phyloP scores from a whole-genome alignment of 2,888 invertebrate genomes.

The Thelaira solivaga region DNA sequence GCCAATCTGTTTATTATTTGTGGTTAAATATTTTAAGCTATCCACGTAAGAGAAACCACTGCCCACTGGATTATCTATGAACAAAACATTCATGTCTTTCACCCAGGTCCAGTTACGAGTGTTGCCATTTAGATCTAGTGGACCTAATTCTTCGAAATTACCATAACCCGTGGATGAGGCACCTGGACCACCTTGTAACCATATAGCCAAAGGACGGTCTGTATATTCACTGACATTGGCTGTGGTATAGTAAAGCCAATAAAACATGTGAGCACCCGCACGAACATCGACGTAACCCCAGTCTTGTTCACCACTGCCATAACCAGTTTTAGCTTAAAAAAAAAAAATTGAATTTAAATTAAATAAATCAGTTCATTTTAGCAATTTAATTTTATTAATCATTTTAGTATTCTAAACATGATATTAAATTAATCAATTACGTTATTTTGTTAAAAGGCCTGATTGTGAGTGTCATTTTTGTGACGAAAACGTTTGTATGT shows the following conservation, averaged over 20 bases:
- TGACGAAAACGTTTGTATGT: too few species aligned
- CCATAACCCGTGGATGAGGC: constrained; percentile 89
- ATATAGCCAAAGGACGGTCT: constrained; percentile 86
- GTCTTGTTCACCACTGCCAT: constrained; percentile 83
- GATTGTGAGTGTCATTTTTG: too few species aligned
- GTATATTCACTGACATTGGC: constrained; percentile 80
- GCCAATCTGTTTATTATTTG: constrained; percentile 83
- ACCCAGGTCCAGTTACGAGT: constrained; percentile 87
- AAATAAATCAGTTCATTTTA: not conserved
- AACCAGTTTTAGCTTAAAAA: constrained; percentile 72
- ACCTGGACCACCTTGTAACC: constrained; percentile 93
- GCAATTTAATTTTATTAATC: too few species aligned
- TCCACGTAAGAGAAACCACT: constrained; percentile 91
- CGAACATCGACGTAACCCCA: constrained; percentile 87
- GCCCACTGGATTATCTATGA: constrained; percentile 94
- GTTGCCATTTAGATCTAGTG: constrained; percentile 82
- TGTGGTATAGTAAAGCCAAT: constrained; percentile 90
- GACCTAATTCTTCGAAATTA: constrained; percentile 91
- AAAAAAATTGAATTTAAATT: not conserved
- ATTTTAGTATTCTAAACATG: too few species aligned
- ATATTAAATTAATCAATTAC: too few species aligned
- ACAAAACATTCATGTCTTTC: constrained; percentile 86
- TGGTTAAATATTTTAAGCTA: constrained; percentile 77
- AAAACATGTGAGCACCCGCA: constrained; percentile 88
- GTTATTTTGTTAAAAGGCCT: too few species aligned